These are phyloP conservation scores for Mormoops blainvillei DNA, from an alignment of 2,113 vertebrate genomes.

Conservation along the genomic window DNA sequence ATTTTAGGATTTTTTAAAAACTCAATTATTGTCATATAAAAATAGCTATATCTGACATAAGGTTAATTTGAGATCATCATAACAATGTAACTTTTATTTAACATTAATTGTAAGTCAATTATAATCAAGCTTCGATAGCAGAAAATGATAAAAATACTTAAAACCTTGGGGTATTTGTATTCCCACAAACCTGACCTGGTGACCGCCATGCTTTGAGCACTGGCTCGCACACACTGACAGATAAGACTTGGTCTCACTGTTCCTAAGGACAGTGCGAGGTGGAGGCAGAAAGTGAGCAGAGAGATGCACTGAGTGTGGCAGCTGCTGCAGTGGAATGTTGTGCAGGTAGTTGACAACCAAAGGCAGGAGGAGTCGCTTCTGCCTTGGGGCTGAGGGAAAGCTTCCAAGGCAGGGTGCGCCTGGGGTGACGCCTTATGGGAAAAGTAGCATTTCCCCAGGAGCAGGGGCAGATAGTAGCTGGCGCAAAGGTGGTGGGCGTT, in stretches of 20 bases:
- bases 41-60: background rate
- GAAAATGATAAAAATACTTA: background rate
- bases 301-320: background rate
- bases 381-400: background rate
- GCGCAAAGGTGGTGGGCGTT: background rate
- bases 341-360: background rate
- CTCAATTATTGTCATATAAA: constrained; percentile 7
- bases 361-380: background rate
- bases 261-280: background rate
- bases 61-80: background rate
- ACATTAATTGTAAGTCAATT: background rate
- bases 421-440: background rate
- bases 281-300: background rate
- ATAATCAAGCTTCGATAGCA: background rate
- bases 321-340: background rate
- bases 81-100: background rate
- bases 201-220: background rate
- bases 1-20: background rate
- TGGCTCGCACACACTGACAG: background rate
- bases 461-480: background rate
- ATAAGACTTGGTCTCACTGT: background rate
- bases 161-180: background rate
- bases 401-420: background rate
- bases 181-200: background rate
- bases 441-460: background rate